A percentile compares a stretch with the other conserved stretches of the same genome.
phyloP scores from a whole-genome alignment of 2,888 invertebrate genomes.

The Taenaris catops region DNA sequence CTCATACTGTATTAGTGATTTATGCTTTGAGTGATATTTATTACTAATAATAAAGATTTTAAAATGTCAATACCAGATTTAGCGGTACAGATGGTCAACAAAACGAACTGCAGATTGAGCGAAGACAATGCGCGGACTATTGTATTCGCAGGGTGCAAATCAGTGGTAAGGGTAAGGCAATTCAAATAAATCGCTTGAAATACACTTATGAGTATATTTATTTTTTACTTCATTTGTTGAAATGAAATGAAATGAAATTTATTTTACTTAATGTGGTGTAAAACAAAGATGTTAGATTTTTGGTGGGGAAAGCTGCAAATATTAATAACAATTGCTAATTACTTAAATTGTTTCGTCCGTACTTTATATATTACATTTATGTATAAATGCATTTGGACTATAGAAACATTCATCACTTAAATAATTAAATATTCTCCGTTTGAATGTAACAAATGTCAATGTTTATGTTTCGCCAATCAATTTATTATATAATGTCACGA shows the following conservation, averaged over 20 bases:
- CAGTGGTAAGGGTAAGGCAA: conserved; percentile 72
- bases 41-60: too few species aligned
- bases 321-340: too few species aligned
- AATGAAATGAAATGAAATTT: too few species aligned
- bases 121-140: conserved; percentile 74
- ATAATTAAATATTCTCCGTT: too few species aligned
- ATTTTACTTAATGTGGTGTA: neutral
- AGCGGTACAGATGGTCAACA: conserved; percentile 70
- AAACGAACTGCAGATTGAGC: conserved; percentile 38
- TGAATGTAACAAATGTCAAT: too few species aligned
- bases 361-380: neutral
- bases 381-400: too few species aligned
- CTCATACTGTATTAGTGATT: too few species aligned
- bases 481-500: too few species aligned
- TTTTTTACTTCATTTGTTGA: neutral
- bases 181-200: neutral
- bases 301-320: neutral
- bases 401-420: too few species aligned
- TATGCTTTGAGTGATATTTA: too few species aligned
- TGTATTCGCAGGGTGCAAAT: conserved; percentile 83
- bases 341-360: too few species aligned
- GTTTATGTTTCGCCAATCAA: neutral
- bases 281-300: neutral
- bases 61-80: conserved; percentile 74
- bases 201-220: neutral